Evolutionary conservation across 2,113 vertebrate species (phyloP).

Genomic region (Caranx ignobilis): DNA sequence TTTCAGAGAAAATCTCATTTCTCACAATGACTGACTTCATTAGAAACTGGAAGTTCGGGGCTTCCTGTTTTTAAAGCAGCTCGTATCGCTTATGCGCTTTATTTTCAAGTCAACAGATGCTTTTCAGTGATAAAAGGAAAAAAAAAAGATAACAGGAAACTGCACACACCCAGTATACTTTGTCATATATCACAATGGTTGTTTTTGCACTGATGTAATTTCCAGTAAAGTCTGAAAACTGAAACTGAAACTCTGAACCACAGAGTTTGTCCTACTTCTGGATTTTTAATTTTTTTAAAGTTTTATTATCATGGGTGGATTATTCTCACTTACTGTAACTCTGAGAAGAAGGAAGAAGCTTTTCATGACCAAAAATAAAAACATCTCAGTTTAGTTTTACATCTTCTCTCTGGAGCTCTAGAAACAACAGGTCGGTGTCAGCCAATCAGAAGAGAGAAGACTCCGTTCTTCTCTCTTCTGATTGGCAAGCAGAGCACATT

Average conservation of each 20-base stretch:
- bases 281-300: background rate
- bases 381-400: no score
- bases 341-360: background rate
- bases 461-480: no score
- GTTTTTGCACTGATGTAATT: background rate
- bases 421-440: no score
- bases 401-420: no score
- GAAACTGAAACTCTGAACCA: background rate
- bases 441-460: no score
- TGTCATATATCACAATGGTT: background rate
- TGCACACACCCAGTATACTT: background rate
- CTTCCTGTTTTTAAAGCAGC: constrained; percentile 65
- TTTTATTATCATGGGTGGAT: no score
- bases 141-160: constrained; percentile 7
- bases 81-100: background rate
- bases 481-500: no score
- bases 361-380: no score
- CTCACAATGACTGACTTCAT: constrained; percentile 57
- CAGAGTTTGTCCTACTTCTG: background rate
- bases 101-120: constrained; percentile 41
- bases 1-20: constrained; percentile 45
- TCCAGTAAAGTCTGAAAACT: background rate
- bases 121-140: constrained; percentile 4
- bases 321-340: background rate
- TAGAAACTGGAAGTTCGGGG: constrained; percentile 51